These are phyloP conservation scores for Colistium nudipinnis DNA, from an alignment of 2,113 vertebrate species.

Conservation along the genomic window DNA sequence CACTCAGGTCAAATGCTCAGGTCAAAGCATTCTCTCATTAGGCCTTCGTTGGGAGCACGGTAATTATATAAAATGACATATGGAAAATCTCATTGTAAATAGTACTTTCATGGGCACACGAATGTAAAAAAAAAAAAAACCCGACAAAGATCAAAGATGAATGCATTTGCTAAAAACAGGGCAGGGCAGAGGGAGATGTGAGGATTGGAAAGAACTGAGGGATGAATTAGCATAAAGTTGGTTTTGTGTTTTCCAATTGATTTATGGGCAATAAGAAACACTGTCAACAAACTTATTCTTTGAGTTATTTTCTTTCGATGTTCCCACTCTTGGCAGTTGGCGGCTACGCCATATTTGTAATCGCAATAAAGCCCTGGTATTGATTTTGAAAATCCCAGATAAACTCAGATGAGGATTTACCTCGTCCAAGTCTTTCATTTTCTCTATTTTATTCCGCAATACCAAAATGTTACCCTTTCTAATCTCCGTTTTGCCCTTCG, in stretches of 20 bases:
- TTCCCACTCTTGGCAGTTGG: not conserved
- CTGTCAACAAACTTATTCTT: not conserved
- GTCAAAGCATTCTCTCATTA: not conserved
- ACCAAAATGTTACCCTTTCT: no score
- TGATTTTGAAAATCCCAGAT: not conserved
- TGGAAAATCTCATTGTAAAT: not conserved
- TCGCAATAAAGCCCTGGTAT: not conserved
- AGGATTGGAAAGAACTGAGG: not conserved
- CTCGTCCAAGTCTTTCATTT: not conserved
- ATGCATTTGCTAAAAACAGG: not conserved
- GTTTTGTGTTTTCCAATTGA: not conserved
- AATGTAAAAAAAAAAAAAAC: no score
- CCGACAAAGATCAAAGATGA: not conserved
- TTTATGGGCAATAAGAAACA: not conserved
- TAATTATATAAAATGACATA: not conserved
- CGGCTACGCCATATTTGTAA: not conserved
- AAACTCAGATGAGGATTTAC: not conserved
- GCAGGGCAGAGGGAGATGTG: no score
- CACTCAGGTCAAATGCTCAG: not conserved
- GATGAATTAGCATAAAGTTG: not conserved
- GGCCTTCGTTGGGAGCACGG: not conserved
- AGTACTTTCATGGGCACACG: not conserved
- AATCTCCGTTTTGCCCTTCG: slow-evolving; percentile 1
- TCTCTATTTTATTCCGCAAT: not conserved
- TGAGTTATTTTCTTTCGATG: not conserved